These are phyloP conservation scores for Struthidea cinerea DNA, from an alignment of 2,113 vertebrate species.

Conservation along the genomic window DNA sequence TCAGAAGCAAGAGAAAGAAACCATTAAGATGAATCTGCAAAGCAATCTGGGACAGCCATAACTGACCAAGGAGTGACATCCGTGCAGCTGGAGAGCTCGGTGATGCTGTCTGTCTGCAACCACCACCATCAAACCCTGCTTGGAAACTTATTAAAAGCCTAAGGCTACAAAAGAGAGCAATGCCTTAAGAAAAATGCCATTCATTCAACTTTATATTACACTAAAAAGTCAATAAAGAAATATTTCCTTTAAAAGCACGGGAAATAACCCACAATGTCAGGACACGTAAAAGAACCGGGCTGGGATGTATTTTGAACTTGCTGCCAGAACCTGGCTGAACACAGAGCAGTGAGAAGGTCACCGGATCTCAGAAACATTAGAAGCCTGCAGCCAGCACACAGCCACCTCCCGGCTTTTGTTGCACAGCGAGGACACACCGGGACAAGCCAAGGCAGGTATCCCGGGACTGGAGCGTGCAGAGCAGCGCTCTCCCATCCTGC, in stretches of 20 bases:
- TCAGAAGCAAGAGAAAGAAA: neutral
- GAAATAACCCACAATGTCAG: neutral
- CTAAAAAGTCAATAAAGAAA: neutral
- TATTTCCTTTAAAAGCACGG: neutral
- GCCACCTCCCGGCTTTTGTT: neutral
- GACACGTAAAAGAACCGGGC: accelerated
- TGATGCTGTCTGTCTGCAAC: accelerated
- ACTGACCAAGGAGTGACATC: neutral
- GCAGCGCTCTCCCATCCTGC: accelerated
- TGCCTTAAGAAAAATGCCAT: neutral
- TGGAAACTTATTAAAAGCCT: neutral
- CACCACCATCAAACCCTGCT: accelerated
- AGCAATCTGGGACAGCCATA: accelerated
- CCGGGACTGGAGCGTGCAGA: accelerated
- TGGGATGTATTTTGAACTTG: accelerated
- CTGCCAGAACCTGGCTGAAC: neutral
- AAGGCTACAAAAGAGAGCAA: neutral
- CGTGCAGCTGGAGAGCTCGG: neutral
- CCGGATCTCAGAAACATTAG: accelerated
- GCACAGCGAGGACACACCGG: accelerated
- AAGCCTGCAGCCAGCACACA: neutral
- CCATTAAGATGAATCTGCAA: neutral
- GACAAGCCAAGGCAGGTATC: neutral
- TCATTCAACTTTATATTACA: neutral
- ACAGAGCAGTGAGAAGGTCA: neutral